A percentile compares a stretch with the other conserved stretches of the same genome.
Evolutionary conservation across 2,888 invertebrate species (phyloP).

Genomic region (Drosophila mimetica): DNA sequence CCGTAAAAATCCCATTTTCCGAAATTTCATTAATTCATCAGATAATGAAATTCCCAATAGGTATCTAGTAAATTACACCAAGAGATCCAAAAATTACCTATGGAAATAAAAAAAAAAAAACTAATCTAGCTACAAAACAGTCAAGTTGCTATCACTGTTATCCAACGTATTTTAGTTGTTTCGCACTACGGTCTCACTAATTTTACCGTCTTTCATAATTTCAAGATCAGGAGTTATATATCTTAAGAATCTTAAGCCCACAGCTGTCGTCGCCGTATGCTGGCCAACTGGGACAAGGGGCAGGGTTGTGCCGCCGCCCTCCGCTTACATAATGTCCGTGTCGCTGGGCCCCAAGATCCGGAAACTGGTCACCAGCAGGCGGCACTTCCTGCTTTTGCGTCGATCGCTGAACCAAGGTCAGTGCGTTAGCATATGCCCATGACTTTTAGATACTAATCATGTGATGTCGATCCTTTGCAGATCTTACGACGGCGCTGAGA

Average conservation of each 20-base stretch:
- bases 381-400: conserved; percentile 43
- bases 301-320: conserved; percentile 39
- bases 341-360: conserved; percentile 29
- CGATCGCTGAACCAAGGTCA: conserved; percentile 84
- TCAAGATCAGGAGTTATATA: conserved; percentile 40
- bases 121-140: no score
- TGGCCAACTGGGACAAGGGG: conserved; percentile 31
- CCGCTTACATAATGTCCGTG: conserved; percentile 61
- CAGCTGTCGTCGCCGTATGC: conserved; percentile 29
- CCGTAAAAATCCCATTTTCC: no score
- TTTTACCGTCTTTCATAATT: conserved; percentile 32
- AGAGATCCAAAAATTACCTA: no score
- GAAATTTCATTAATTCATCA: no score
- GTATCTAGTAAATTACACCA: no score
- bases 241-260: conserved; percentile 34
- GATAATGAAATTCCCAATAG: no score
- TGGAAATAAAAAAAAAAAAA: no score
- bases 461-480: conserved; percentile 84
- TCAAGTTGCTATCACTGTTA: not conserved
- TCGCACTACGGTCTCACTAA: conserved; percentile 6
- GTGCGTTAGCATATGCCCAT: not conserved
- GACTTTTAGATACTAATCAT: conserved; percentile 3
- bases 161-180: not conserved
- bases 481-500: conserved; percentile 94
- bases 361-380: conserved; percentile 22